phyloP scores from a whole-genome alignment of 2,113 vertebrate species.

The Nycticorax nycticorax region DNA sequence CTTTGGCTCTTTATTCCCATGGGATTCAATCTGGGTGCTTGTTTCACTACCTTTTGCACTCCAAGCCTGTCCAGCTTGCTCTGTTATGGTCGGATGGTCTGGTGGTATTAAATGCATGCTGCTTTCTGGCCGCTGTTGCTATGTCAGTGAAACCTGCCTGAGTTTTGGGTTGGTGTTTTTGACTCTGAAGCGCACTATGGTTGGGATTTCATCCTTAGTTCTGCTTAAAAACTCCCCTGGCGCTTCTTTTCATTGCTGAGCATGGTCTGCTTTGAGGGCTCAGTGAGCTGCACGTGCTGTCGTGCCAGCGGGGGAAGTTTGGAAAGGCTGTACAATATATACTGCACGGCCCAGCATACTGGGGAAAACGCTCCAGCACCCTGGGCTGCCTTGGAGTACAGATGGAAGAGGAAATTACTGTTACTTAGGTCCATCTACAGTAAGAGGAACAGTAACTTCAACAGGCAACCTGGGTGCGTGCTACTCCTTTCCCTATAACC shows the following conservation, averaged over 20 bases:
- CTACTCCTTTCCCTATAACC: neutral
- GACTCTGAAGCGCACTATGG: accelerated
- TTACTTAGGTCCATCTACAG: neutral
- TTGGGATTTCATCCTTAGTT: neutral
- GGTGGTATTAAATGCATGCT: neutral
- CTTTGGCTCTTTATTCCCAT: neutral
- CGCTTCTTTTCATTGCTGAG: neutral
- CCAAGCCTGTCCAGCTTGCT: neutral
- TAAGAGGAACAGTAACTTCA: neutral
- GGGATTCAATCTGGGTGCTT: neutral
- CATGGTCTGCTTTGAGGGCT: neutral
- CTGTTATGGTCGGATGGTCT: neutral
- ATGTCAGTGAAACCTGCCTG: neutral
- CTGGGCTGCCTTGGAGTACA: neutral
- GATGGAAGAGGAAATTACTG: neutral
- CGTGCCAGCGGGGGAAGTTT: neutral
- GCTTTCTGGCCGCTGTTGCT: neutral
- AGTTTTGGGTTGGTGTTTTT: neutral
- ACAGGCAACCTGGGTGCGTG: accelerated
- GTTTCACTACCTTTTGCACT: neutral
- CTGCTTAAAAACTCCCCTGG: neutral
- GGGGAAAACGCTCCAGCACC: neutral
- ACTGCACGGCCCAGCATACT: neutral
- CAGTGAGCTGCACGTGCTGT: accelerated
- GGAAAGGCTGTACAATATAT: neutral